These are phyloP conservation scores for Leptocoma aspasia DNA, from an alignment of 2,113 vertebrate genomes.

Conservation along the genomic window DNA sequence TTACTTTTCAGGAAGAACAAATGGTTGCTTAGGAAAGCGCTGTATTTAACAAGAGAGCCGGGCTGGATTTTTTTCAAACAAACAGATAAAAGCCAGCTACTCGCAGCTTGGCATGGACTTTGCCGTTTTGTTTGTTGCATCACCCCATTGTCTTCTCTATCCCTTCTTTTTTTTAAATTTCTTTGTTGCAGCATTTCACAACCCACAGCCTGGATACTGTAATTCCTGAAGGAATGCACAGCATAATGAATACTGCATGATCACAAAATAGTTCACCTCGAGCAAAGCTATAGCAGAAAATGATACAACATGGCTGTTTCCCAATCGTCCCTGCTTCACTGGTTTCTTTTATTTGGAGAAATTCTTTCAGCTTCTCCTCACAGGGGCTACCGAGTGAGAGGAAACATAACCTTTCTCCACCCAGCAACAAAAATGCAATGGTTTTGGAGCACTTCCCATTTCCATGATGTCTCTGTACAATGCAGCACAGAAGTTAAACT, in stretches of 20 bases:
- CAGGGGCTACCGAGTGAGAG: neutral
- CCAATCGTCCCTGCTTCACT: neutral
- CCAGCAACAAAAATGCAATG: neutral
- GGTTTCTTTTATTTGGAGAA: neutral
- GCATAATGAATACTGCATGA: neutral
- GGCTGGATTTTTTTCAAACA: neutral
- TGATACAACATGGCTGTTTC: neutral
- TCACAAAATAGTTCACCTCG: neutral
- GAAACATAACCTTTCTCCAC: neutral
- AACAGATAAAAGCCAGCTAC: constrained; percentile 24
- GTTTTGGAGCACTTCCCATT: neutral
- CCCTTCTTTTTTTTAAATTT: neutral
- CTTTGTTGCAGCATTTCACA: neutral
- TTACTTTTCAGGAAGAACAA: constrained; percentile 5
- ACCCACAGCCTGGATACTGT: neutral
- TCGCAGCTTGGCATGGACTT: neutral
- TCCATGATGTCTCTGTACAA: neutral
- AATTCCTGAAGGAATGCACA: constrained; percentile 7
- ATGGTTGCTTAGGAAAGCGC: neutral
- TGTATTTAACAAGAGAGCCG: neutral
- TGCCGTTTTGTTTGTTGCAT: neutral
- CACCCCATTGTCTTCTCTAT: neutral
- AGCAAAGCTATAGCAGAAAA: neutral
- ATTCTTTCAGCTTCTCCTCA: neutral
- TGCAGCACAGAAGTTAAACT: rapidly evolving